Evolutionary conservation across 2,888 invertebrate genomes (phyloP), one percentile per base, ranked within the genome.

Genomic region (Cantharis flavilabris): DNA sequence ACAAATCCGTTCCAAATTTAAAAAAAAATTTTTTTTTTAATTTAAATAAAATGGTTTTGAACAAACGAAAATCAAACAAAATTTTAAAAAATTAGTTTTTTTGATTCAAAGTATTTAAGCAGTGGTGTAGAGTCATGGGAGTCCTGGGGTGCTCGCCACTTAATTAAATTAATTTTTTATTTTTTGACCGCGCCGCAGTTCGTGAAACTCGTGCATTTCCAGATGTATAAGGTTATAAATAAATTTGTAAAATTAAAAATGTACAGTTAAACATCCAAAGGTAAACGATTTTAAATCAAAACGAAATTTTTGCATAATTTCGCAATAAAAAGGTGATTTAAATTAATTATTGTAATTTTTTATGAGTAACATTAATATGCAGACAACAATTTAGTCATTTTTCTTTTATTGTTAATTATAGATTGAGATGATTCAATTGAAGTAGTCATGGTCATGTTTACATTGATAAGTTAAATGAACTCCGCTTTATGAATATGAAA

Each of bases 381-480:
- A 23, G 16, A 67, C 20, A 67, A 67, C 65, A 67, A 67, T 23
- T 67, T 20, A 67, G 65, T 67, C 65, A 67, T 23, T 67, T n/a
- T 49, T 49, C 49, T 49, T 49, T 49, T 23, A 20, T 65, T 26
- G 65, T 26, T 67, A 67, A 67, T 67, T 67, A 67, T 67, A 67
- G 65, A 23, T 23, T 23, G 26, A 49, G 49, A 49, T 49, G 49
- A 49, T 49, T 49, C 49, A 49, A 49, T 49, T 49, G 49, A 49
- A 49, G 49, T 9, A 49, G 49, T 49, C 49, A 67, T 67, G 26
- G 65, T 67, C 26, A 49, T 67, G 65, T 67, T 67, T 67, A 26
- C 26, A 67, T 67, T 20, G 65, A 67, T n/a, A 67, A 67, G 65
- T 67, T 67, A 67, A 67, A 67, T 26, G 65, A 67, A 67, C 65